A percentile compares a stretch with the other conserved stretches of the same genome.
Evolutionary conservation across 2,113 vertebrate genomes (phyloP).

Genomic region (Ophiodon elongatus): DNA sequence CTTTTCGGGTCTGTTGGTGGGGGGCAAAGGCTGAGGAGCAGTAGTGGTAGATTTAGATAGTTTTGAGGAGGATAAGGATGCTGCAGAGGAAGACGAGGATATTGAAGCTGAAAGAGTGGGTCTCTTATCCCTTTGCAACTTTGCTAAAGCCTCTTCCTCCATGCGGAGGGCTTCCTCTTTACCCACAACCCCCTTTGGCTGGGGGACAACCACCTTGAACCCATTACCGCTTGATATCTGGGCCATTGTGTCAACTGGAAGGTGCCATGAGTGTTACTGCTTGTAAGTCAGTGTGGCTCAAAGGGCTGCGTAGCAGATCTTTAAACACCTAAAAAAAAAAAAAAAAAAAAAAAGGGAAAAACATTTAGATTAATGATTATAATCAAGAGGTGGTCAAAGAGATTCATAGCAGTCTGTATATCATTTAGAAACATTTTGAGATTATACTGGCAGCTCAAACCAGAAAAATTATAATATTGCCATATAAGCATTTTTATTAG

Average conservation of each 20-base stretch:
- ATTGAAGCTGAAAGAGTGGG: conserved; percentile 70
- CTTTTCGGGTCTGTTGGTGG: conserved; percentile 84
- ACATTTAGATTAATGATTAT: not conserved
- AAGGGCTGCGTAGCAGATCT: conserved; percentile 19
- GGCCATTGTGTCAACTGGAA: conserved; percentile 90
- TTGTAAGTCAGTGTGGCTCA: conserved; percentile 62
- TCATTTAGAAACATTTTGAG: not conserved
- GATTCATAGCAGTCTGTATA: not conserved
- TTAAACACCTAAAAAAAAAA: conserved; percentile 68
- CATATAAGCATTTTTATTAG: not conserved
- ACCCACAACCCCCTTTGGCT: conserved; percentile 89
- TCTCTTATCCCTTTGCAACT: conserved; percentile 90
- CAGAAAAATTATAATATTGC: not conserved
- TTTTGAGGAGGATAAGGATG: conserved; percentile 49
- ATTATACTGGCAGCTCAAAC: not conserved
- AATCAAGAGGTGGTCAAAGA: conserved; percentile 1
- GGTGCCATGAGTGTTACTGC: conserved; percentile 80
- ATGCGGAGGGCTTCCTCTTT: conserved; percentile 99
- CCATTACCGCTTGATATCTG: conserved; percentile 93
- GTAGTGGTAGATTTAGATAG: conserved; percentile 50
- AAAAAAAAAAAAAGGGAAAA: not conserved
- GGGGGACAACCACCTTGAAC: conserved; percentile 87
- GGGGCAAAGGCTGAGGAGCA: conserved; percentile 78
- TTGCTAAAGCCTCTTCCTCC: conserved; percentile 96
- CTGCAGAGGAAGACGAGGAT: conserved; percentile 62